Percentiles rank a stretch among this genome's conserved stretches.
Conservation (phyloP, 2,888 invertebrate genomes). For the Lasius fuliginosus region DNA sequence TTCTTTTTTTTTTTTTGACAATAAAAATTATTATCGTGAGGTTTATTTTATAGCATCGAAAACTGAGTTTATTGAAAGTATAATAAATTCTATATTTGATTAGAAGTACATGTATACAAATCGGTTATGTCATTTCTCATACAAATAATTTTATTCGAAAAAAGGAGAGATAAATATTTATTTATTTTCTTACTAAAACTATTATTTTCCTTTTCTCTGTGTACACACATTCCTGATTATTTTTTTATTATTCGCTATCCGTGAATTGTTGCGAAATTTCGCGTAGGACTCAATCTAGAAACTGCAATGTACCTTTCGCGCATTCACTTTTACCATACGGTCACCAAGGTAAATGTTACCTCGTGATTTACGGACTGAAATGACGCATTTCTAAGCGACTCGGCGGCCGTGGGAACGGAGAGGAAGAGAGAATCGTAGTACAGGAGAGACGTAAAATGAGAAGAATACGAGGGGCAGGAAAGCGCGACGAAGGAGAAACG, state of each 20-base stretch:
- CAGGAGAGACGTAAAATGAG: conserved; percentile 76
- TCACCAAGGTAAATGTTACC: conserved; percentile 61
- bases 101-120: background rate
- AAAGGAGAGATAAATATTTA: background rate
- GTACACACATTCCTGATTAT: background rate
- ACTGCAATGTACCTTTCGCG: conserved; percentile 20
- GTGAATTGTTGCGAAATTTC: conserved; percentile 26
- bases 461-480: conserved; percentile 60
- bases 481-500: conserved; percentile 59
- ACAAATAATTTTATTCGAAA: background rate
- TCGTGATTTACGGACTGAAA: conserved; percentile 70
- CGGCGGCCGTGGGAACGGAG: conserved; percentile 77
- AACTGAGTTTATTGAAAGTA: background rate
- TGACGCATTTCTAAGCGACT: conserved; percentile 67
- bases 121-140: background rate
- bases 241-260: background rate
- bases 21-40: background rate
- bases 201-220: background rate
- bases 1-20: background rate
- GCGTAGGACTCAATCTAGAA: background rate
- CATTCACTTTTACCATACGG: conserved; percentile 75
- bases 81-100: background rate
- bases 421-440: conserved; percentile 59
- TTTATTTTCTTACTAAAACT: background rate
- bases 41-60: no score